These are phyloP conservation scores for Pandion haliaetus DNA, from an alignment of 2,113 vertebrate species.

Conservation along the genomic window DNA sequence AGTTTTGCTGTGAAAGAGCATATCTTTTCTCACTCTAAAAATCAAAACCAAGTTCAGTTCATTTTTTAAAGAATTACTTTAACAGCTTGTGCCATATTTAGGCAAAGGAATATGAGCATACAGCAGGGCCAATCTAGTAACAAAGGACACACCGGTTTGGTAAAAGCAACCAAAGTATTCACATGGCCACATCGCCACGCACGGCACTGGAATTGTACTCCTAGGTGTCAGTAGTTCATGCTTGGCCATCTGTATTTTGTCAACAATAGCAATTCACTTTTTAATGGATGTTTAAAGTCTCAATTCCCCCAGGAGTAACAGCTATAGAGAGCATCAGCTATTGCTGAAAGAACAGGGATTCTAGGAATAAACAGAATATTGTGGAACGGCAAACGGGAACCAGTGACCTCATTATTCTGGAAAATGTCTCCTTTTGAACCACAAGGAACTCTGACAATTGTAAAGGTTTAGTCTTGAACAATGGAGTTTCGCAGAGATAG, in stretches of 20 bases:
- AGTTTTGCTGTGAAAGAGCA: neutral
- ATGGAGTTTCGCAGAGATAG: conserved; percentile 45
- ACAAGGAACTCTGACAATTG: conserved; percentile 52
- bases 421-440: conserved; percentile 62
- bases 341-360: conserved; percentile 61
- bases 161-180: neutral
- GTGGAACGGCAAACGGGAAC: conserved; percentile 40
- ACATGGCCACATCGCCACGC: neutral
- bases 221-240: conserved; percentile 41
- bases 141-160: neutral
- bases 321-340: conserved; percentile 58
- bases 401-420: conserved; percentile 60
- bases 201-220: conserved; percentile 6
- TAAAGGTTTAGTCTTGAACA: conserved; percentile 36
- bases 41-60: neutral
- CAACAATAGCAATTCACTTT: conserved; percentile 65
- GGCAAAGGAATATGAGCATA: neutral
- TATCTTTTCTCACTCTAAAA: neutral
- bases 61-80: conserved; percentile 28
- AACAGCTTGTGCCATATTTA: neutral
- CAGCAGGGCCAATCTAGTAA: neutral
- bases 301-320: conserved; percentile 27
- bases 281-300: conserved; percentile 68
- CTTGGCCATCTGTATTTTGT: conserved; percentile 67
- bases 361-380: conserved; percentile 61